phyloP scores from a whole-genome alignment of 2,888 invertebrate genomes.

The Taenaris catops region DNA sequence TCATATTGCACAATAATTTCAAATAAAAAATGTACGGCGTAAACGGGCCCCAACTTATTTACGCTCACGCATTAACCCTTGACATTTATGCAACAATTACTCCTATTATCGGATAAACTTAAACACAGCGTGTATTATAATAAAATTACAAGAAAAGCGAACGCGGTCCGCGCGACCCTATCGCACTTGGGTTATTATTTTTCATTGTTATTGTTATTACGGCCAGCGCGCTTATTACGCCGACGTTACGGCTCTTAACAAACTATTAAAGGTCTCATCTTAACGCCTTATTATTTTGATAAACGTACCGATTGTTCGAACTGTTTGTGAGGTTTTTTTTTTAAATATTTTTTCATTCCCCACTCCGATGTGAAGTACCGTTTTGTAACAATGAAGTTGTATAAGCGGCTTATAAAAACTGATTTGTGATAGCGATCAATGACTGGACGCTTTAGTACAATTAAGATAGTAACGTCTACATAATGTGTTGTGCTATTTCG shows the following conservation, averaged over 20 bases:
- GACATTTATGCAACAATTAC: constrained; percentile 8
- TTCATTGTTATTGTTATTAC: constrained; percentile 59
- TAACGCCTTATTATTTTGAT: constrained; percentile 61
- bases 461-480: constrained; percentile 18
- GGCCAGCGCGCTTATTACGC: constrained; percentile 50
- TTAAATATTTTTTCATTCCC: too few relatives aligned
- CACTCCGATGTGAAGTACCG: constrained; percentile 17
- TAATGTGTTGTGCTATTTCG: constrained; percentile 1
- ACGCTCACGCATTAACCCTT: constrained; percentile 3
- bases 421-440: constrained; percentile 16
- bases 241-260: constrained; percentile 63
- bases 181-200: constrained; percentile 55
- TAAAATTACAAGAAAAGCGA: constrained; percentile 26
- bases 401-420: constrained; percentile 17
- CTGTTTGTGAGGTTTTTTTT: constrained; percentile 26
- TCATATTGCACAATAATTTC: too few relatives aligned
- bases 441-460: constrained; percentile 17
- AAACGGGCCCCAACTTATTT: not conserved
- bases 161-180: constrained; percentile 25
- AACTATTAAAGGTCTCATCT: constrained; percentile 68
- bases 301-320: constrained; percentile 45
- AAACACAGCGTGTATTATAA: constrained; percentile 12
- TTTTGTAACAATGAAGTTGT: constrained; percentile 29
- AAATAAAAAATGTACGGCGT: too few relatives aligned
- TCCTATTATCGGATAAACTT: constrained; percentile 8